Conservation (phyloP, 1,140 invertebrate genomes). For the Trichogramma pretiosum region DNA sequence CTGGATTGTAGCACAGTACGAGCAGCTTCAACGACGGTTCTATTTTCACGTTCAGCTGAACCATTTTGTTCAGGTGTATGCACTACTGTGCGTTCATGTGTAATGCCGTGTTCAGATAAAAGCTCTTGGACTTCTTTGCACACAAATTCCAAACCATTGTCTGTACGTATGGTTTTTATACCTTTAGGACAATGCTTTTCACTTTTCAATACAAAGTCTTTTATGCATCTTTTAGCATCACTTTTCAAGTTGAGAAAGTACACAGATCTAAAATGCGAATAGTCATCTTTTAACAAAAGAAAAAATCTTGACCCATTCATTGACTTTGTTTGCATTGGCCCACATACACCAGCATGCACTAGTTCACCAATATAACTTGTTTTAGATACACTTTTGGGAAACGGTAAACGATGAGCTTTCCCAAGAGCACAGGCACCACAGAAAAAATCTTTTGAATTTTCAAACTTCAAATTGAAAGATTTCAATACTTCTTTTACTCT, state of each 20-base stretch:
- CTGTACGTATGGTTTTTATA: conserved; percentile 9
- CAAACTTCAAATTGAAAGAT: conserved; percentile 25
- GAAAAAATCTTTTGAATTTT: conserved; percentile 8
- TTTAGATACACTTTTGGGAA: conserved; percentile 20
- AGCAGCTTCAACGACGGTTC: conserved; percentile 31
- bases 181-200: conserved; percentile 23
- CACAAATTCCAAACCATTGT: conserved; percentile 26
- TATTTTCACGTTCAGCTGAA: conserved; percentile 28
- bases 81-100: conserved; percentile 7
- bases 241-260: conserved; percentile 34
- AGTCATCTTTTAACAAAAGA: conserved; percentile 39
- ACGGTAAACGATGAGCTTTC: conserved; percentile 23
- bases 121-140: conserved; percentile 15
- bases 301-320: conserved; percentile 32
- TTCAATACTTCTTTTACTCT: conserved; percentile 29
- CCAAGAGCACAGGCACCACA: conserved; percentile 31
- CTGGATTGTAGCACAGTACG: conserved; percentile 30
- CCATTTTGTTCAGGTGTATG: conserved; percentile 33
- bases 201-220: conserved; percentile 15
- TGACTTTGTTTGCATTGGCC: conserved; percentile 31
- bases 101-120: conserved; percentile 14
- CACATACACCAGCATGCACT: conserved; percentile 27
- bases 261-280: conserved; percentile 28
- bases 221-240: conserved; percentile 26
- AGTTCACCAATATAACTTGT: conserved; percentile 28